Base-by-base conservation (phyloP, 2,888 invertebrate species). In the Trachelus troglodyta region DNA sequence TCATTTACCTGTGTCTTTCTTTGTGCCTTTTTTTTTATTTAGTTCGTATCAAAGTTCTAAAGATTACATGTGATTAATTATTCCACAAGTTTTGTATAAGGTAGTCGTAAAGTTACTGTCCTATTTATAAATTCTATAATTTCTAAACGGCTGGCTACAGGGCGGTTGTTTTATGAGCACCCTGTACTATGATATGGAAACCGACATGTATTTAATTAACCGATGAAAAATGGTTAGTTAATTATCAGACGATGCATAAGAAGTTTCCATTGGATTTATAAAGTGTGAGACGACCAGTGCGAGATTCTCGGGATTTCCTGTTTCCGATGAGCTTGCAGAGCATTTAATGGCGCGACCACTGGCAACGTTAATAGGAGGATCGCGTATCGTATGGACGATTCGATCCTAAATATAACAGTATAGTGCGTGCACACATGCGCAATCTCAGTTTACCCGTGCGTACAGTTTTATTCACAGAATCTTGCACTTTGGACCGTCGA, bases 401-500 rank as follows among this genome's bases (percentile, higher is more conserved):
- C 40, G 40, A 56, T 23, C 40, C 40, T 56, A 56, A 56, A 56
- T 56, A 56, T 6, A 56, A 56, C 6, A 56, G 23, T 4, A 56
- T 23, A 56, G 40, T 56, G 23, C 40, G 40, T 23, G 40, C 40
- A 56, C 40, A 56, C 40, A 23, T 9, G 40, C 23, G 40, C 23
- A 56, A 56, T 56, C 9, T 56, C 23, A 56, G 0, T 56, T 56
- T 23, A 23, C 23, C 40, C 23, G 40, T 56, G 40, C 40, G 40
- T 56, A 9, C 23, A 56, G 40, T 56, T 56, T 56, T 56, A 56
- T 56, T 56, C 23, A 56, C 40, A 23, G 23, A 56, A 56, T 56
- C 78, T 74, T 81, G 81, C 80, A 81, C 81, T 83, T 83, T 81
- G 69, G 75, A 76, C 69, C 79, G 78, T 34, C 35, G 35, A 12